Conservation (phyloP, 2,888 invertebrate species). For the Calameuta filiformis region DNA sequence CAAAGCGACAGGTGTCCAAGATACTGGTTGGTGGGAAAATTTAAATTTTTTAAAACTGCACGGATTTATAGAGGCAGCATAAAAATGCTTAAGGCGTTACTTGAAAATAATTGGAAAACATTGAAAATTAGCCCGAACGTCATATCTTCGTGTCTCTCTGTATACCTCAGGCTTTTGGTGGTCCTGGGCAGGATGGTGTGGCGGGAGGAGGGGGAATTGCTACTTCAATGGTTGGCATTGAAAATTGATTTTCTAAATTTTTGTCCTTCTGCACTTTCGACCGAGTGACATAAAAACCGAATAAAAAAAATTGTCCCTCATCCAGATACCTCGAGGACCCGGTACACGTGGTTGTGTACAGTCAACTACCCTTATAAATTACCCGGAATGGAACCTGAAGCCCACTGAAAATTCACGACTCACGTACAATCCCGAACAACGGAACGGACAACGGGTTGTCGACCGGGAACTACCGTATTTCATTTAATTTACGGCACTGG, state of each 20-base stretch:
- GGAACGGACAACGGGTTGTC: constrained; percentile 19
- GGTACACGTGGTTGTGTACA: not conserved
- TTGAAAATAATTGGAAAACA: not conserved
- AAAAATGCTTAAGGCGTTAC: not conserved
- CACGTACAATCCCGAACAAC: constrained; percentile 1
- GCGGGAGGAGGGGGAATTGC: not conserved
- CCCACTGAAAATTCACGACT: not conserved
- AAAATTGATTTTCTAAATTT: not conserved
- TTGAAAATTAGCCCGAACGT: not conserved
- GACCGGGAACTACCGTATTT: constrained; percentile 1
- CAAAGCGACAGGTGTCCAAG: constrained; percentile 32
- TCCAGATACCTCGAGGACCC: not conserved
- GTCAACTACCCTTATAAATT: constrained; percentile 26
- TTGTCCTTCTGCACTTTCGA: not conserved
- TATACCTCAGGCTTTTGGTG: not conserved
- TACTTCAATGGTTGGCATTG: not conserved
- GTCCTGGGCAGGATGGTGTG: not conserved
- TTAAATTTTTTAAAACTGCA: constrained; percentile 4
- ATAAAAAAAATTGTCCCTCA: constrained; percentile 15
- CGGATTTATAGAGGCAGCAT: not conserved
- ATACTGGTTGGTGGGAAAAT: constrained; percentile 24
- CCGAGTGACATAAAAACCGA: constrained; percentile 8
- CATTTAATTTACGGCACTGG: not conserved
- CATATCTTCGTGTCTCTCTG: not conserved
- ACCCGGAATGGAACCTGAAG: constrained; percentile 1